phyloP scores from a whole-genome alignment of 2,797 vertebrate genomes.

The Xyrichtys novacula region DNA sequence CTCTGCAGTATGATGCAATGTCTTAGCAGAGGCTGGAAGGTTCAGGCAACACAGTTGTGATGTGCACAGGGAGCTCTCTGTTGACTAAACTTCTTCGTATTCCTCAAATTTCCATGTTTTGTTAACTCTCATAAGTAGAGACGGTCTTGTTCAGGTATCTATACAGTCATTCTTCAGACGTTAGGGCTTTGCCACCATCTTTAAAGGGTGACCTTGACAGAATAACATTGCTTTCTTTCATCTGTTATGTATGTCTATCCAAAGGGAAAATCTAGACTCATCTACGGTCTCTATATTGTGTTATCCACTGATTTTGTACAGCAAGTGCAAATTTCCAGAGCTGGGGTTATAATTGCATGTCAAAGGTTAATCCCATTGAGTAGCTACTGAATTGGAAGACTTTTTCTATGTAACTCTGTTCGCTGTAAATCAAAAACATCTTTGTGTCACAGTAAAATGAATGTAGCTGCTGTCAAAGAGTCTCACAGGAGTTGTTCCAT shows the following conservation, averaged over 20 bases:
- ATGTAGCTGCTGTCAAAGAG: constrained; percentile 40
- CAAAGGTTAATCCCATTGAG: constrained; percentile 12
- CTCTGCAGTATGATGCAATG: constrained; percentile 42
- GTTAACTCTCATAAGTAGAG: constrained; percentile 16
- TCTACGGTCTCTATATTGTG: not conserved
- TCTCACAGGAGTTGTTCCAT: constrained; percentile 63
- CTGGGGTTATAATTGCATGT: constrained; percentile 11
- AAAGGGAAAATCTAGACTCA: not conserved
- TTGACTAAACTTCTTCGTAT: constrained; percentile 24
- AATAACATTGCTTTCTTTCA: too few relatives aligned
- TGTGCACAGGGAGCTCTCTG: constrained; percentile 10
- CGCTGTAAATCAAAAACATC: constrained; percentile 32
- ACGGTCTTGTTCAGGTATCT: not conserved
- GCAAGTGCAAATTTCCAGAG: not conserved
- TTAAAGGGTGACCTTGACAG: not conserved
- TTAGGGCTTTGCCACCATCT: not conserved
- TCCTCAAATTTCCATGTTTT: constrained; percentile 24
- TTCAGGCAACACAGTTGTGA: constrained; percentile 41
- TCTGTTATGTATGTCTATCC: too few relatives aligned
- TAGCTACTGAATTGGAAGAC: constrained; percentile 5
- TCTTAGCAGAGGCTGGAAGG: constrained; percentile 46
- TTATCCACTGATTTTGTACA: constrained; percentile 8
- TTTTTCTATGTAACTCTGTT: constrained; percentile 15
- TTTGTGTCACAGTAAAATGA: constrained; percentile 38
- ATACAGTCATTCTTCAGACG: not conserved